Evolutionary conservation across 2,113 vertebrate species (phyloP).

Genomic region (Symphodus melops): DNA sequence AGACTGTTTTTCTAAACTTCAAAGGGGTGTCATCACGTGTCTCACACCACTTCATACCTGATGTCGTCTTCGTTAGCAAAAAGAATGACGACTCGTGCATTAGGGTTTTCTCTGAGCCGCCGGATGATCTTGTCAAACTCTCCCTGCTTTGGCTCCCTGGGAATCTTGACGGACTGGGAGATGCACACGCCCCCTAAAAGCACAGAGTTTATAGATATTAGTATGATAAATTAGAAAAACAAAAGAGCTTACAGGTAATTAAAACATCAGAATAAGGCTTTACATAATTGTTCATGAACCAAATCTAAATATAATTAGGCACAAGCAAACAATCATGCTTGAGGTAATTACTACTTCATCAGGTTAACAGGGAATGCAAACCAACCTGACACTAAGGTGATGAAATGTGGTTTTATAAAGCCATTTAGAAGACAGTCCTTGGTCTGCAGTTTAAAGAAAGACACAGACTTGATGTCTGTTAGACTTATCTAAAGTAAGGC

Average conservation of each 20-base stretch:
- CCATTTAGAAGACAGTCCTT: background rate
- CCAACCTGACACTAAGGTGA: background rate
- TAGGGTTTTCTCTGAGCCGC: slow-evolving; percentile 93
- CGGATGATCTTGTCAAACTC: slow-evolving; percentile 98
- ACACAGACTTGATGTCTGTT: background rate
- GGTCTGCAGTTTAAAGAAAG: background rate
- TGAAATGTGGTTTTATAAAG: background rate
- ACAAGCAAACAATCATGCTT: background rate
- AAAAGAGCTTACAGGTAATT: background rate
- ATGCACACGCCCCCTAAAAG: slow-evolving; percentile 94
- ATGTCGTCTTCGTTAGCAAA: slow-evolving; percentile 99
- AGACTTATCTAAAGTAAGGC: background rate
- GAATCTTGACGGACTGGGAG: slow-evolving; percentile 98
- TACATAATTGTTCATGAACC: background rate
- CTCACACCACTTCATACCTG: slow-evolving; percentile 81
- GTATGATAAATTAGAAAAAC: background rate
- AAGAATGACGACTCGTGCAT: slow-evolving; percentile 95
- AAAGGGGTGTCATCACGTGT: slow-evolving; percentile 27
- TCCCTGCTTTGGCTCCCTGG: slow-evolving; percentile 92
- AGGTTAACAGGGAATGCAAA: background rate
- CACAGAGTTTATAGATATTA: slow-evolving; percentile 27
- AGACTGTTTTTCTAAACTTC: slow-evolving; percentile 42
- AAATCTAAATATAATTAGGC: background rate
- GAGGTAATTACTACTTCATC: background rate
- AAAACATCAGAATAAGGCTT: background rate